Base-by-base conservation (phyloP, 1,140 invertebrate genomes). In the Drosophila nigromelanica region DNA sequence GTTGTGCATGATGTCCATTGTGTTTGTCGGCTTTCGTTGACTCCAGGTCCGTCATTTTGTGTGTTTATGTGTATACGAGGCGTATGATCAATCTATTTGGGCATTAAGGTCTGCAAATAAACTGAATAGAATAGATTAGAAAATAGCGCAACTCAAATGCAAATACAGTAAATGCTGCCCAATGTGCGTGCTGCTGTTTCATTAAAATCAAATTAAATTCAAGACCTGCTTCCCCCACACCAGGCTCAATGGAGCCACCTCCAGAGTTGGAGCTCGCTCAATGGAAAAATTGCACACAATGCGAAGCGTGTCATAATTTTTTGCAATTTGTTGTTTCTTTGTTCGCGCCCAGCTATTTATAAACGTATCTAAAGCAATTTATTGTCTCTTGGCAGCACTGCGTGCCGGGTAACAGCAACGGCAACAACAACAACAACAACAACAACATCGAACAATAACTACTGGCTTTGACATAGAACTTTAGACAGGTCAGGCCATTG, bases 381-480 rank as follows among this genome's bases (percentile, higher is more conserved):
- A 60, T 69, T 73, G 43, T 58, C 35, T 37, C 42, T 45, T 43
- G 24, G 61, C 61, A 43, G 48, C 51, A 60, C 80, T 75, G 74
- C 82, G 82, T 85, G 82, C 71, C 47, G 70, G 33, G 30, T 33
- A 35, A 35, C 0, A 35, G 8, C 33, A 27, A 4, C 24, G 3
- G 5, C 24, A 33, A 8, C 6, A 33, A 56, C 60, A 86, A 81
- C 78, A 27, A 27, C 24, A n/a, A 33, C 18, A 24, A 24, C 21
- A 24, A 24, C 21, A 24, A 24, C 21, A 24, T 24, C 3, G 0
- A 27, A 27, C 5, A 35, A 10, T 10, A 35, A 60, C 60, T 87
- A 82, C 78, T 72, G 67, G 42, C 75, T 68, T 86, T 87, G 82
- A 87, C 82, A 87, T 77, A 89, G 78, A 86, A 77, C 72, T 76